Percentiles rank a stretch among this genome's conserved stretches.
Evolutionary conservation across 2,797 vertebrate genomes (phyloP).

Genomic region (Aulostomus chinensis): DNA sequence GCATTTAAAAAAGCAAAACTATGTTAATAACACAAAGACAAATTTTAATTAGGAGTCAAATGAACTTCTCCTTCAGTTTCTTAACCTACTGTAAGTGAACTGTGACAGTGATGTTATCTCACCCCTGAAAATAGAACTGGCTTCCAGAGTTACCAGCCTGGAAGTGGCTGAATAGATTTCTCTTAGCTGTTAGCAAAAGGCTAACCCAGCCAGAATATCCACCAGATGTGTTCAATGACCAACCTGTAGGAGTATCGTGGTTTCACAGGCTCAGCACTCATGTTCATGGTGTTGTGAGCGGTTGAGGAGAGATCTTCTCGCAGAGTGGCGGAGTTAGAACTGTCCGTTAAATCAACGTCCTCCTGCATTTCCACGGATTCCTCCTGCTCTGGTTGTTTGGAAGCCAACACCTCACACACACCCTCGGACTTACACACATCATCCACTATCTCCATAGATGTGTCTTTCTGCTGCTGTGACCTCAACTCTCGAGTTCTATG

Average conservation of each 20-base stretch:
- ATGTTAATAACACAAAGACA: not conserved
- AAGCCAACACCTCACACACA: constrained; percentile 52
- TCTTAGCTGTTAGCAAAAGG: not conserved
- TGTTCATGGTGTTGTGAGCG: not conserved
- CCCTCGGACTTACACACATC: constrained; percentile 51
- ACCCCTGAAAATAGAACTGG: not conserved
- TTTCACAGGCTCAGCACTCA: constrained; percentile 34
- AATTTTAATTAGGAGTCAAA: too few species aligned
- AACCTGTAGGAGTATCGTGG: constrained; percentile 78
- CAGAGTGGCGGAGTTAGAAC: not conserved
- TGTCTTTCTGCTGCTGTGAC: constrained; percentile 40
- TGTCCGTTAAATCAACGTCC: constrained; percentile 9
- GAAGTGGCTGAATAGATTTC: not conserved
- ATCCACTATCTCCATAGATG: constrained; percentile 63
- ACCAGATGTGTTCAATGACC: constrained; percentile 16
- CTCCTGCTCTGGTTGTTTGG: constrained; percentile 39
- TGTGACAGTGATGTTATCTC: not conserved
- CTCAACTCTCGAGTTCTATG: constrained; percentile 48
- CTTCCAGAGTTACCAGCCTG: not conserved
- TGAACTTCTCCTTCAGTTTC: too few species aligned
- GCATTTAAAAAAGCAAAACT: not conserved
- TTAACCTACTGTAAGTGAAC: too few species aligned
- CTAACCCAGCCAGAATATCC: not conserved
- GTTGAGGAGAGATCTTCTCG: constrained; percentile 2
- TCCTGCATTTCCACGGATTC: constrained; percentile 77